Evolutionary conservation across 2,113 vertebrate genomes (phyloP).

Genomic region (Spilogale gracilis): DNA sequence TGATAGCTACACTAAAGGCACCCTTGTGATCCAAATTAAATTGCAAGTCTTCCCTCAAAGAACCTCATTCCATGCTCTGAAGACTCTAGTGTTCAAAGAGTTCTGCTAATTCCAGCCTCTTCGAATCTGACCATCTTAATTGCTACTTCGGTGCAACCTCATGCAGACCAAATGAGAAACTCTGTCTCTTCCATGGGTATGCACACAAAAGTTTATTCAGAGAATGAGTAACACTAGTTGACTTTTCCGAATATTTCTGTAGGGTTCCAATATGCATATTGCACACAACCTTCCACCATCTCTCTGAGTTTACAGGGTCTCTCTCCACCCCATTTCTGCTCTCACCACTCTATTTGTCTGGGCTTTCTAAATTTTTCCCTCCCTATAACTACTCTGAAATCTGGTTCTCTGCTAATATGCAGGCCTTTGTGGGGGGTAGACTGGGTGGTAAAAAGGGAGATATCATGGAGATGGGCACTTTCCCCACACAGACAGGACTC

Average conservation of each 20-base stretch:
- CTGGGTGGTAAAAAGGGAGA: fast-evolving
- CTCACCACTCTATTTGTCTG: neutral
- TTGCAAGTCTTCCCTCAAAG: neutral
- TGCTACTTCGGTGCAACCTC: neutral
- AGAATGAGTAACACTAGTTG: neutral
- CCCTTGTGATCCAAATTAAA: neutral
- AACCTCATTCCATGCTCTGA: fast-evolving
- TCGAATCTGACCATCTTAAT: neutral
- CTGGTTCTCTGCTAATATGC: neutral
- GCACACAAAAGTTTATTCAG: neutral
- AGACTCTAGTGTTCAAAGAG: neutral
- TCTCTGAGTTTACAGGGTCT: neutral
- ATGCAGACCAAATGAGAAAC: neutral
- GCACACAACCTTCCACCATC: neutral
- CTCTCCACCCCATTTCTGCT: neutral
- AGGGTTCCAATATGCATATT: neutral
- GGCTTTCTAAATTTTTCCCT: neutral
- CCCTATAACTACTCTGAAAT: neutral
- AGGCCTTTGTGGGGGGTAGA: neutral
- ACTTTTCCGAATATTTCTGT: neutral
- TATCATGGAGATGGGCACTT: neutral
- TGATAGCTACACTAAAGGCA: neutral
- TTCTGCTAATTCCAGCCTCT: neutral
- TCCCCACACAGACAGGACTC: neutral
- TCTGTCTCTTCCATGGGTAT: neutral